Base-by-base conservation (phyloP, 2,888 invertebrate genomes). In the Theretra japonica region DNA sequence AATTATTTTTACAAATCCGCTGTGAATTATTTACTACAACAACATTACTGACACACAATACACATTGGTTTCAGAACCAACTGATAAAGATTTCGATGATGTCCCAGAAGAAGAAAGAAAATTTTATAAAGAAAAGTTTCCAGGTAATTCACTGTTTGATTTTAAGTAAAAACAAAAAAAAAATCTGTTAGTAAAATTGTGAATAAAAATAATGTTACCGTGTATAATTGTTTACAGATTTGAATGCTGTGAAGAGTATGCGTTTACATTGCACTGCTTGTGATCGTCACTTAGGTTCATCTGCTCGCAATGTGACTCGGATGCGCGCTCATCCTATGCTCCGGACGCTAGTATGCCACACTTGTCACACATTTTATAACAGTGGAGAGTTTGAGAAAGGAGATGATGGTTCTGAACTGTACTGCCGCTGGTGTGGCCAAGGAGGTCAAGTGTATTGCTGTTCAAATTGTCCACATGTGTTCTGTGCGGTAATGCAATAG, bases 351-450 rank as follows among this genome's bases (percentile, higher is more conserved):
- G 95, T 97, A 56, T 97, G 97, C 82, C 95, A 95, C 69, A 95
- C 95, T 68, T 97, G 97, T 86, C 96, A 96, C 79, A 96, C 96
- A 57, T 97, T 97, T 85, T 97, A 97, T 83, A 96, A 96, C 70
- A 97, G 97, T 86, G 97, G 97, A 6, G 97, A 96, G 80, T 97
- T 97, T 87, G 97, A 97, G 74, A 97, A 97, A 89, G 97, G 97
- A 69, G 97, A 97, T 86, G 97, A 97, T 90, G 97, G 97, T 30
- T 97, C 97, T 21, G 97, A 97, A 85, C 90, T 97, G 75, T 97
- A 97, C 83, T 97, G 97, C 80, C 95, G 97, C 69, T 97, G 97
- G 97, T 97, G 97, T 83, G 97, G 97, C 0, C 97, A 97, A 86
- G 97, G 96, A 5, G 96, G 96, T 5, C 96, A 96, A 88, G 96